phyloP scores from a whole-genome alignment of 2,888 invertebrate genomes.

The Sepioteuthis lessoniana region DNA sequence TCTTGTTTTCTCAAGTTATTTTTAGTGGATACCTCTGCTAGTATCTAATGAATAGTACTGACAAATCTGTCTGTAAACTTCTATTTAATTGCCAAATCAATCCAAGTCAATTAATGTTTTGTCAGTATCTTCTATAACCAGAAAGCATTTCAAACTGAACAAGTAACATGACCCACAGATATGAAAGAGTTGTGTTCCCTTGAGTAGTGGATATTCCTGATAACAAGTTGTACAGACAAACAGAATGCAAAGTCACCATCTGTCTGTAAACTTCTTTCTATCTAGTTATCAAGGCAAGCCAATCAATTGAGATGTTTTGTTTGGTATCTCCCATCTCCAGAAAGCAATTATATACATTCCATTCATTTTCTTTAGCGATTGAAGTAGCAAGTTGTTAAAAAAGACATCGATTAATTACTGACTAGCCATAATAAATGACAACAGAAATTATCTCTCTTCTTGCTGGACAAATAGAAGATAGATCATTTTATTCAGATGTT shows the following conservation, averaged over 20 bases:
- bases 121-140: background rate
- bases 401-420: background rate
- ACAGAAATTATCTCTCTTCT: background rate
- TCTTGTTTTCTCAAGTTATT: too few species aligned
- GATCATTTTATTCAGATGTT: background rate
- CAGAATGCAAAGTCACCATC: conserved; percentile 6
- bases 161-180: conserved; percentile 4
- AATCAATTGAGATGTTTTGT: background rate
- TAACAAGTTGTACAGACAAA: background rate
- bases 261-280: background rate
- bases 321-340: background rate
- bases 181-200: background rate
- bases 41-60: background rate
- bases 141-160: background rate
- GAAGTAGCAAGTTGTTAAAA: conserved; percentile 21
- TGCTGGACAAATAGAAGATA: background rate
- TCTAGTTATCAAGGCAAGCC: background rate
- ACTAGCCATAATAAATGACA: background rate
- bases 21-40: too few species aligned
- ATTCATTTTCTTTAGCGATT: background rate
- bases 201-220: background rate
- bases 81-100: background rate
- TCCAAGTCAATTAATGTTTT: background rate
- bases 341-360: background rate
- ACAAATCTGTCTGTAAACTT: background rate